Evolutionary conservation across 2,797 vertebrate genomes (phyloP).

Genomic region (Hypotaenidia okinawae): DNA sequence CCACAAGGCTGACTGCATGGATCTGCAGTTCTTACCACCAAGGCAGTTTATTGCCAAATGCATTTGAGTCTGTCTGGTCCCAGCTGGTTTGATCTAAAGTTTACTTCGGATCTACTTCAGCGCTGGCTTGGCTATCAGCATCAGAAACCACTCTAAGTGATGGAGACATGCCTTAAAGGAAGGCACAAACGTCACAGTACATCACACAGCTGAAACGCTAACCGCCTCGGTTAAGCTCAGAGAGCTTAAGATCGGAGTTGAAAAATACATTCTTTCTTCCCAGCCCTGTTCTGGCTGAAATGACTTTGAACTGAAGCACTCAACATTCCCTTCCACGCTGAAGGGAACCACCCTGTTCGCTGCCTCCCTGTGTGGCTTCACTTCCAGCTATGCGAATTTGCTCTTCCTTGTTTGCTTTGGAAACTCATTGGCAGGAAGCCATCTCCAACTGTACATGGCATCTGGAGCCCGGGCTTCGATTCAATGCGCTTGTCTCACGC

Average conservation of each 20-base stretch:
- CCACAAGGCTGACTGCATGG: neutral
- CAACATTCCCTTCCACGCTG: neutral
- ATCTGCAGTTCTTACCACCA: neutral
- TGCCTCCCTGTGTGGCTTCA: constrained; percentile 26
- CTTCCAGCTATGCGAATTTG: constrained; percentile 19
- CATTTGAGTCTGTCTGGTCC: neutral
- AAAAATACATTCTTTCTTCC: neutral
- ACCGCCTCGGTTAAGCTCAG: neutral
- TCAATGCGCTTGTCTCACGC: constrained; percentile 16
- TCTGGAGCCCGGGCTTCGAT: constrained; percentile 37
- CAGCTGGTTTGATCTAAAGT: neutral
- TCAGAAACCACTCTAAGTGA: neutral
- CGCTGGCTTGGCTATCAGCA: neutral
- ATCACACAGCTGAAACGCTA: neutral
- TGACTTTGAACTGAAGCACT: neutral
- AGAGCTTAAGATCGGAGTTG: neutral
- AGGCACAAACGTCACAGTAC: neutral
- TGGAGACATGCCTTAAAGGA: neutral
- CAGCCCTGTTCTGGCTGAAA: neutral
- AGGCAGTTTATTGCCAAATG: neutral
- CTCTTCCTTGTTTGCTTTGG: constrained; percentile 67
- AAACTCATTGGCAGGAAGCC: constrained; percentile 43
- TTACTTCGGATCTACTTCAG: neutral
- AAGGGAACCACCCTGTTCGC: constrained; percentile 42
- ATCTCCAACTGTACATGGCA: constrained; percentile 51